phyloP scores from a whole-genome alignment of 1,140 invertebrate species.

The Watersipora subatra region DNA sequence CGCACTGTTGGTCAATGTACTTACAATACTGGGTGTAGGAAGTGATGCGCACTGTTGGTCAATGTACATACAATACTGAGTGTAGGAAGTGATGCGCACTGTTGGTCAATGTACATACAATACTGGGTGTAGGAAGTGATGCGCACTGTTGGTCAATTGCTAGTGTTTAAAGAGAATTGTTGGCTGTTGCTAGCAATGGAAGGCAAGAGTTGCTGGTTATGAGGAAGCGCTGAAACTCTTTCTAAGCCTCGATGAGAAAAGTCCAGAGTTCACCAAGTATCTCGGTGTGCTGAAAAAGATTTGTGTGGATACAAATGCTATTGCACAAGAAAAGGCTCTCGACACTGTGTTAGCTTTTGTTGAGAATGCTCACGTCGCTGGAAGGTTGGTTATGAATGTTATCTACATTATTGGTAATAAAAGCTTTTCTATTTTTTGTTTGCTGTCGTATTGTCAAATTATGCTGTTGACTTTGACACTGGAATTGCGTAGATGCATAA shows the following conservation, averaged over 20 bases:
- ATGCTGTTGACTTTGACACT: no score
- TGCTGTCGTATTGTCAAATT: no score
- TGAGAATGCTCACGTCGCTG: conserved; percentile 58
- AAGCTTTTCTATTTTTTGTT: not conserved
- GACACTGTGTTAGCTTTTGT: conserved; percentile 78
- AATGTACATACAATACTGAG: no score
- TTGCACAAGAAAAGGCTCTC: conserved; percentile 87
- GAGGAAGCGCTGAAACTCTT: conserved; percentile 83
- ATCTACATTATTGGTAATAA: not conserved
- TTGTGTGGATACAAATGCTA: conserved; percentile 82
- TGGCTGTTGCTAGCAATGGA: conserved; percentile 58
- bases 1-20: no score
- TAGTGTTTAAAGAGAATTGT: no score
- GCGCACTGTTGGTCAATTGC: no score
- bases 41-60: no score
- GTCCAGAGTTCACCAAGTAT: conserved; percentile 81
- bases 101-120: no score
- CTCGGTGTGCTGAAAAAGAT: conserved; percentile 85
- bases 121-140: no score
- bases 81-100: no score
- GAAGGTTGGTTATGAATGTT: conserved; percentile 45
- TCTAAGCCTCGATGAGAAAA: conserved; percentile 57
- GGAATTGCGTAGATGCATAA: no score
- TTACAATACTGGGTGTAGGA: no score
- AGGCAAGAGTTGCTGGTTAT: conserved; percentile 79